A percentile compares a stretch with the other conserved stretches of the same genome.
Evolutionary conservation across 2,888 invertebrate species (phyloP).

Genomic region (Drosophila parthenogenetica): DNA sequence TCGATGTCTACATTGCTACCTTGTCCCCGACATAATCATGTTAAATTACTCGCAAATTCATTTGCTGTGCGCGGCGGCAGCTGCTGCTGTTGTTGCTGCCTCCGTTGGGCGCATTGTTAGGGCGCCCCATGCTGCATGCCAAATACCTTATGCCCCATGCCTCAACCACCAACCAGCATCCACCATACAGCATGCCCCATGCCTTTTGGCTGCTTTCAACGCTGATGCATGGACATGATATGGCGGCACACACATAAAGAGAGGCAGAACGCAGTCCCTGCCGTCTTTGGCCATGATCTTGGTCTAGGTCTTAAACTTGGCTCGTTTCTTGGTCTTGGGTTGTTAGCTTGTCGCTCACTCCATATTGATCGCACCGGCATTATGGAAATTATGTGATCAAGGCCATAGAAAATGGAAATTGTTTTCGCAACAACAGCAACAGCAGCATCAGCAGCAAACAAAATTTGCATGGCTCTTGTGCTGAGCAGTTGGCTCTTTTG

Average conservation of each 20-base stretch:
- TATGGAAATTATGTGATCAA: conserved; percentile 82
- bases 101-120: conserved; percentile 70
- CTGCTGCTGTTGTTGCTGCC: conserved; percentile 27
- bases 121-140: conserved; percentile 48
- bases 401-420: conserved; percentile 83
- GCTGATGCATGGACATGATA: conserved; percentile 69
- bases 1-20: conserved; percentile 77
- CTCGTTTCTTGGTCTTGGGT: conserved; percentile 34
- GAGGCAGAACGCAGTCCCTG: background rate
- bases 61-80: conserved; percentile 76
- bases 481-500: conserved; percentile 13
- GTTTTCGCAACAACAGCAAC: conserved; percentile 49
- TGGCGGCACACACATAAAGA: conserved; percentile 33
- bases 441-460: background rate
- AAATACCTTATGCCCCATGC: background rate
- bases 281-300: conserved; percentile 5
- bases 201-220: conserved; percentile 61
- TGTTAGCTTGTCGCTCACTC: conserved; percentile 78
- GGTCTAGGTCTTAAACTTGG: conserved; percentile 9
- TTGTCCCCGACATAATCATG: conserved; percentile 83
- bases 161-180: background rate
- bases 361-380: conserved; percentile 79
- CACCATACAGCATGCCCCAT: conserved; percentile 18
- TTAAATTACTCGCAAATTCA: conserved; percentile 83
- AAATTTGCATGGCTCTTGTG: conserved; percentile 32